A percentile compares a stretch with the other conserved stretches of the same genome.
These are phyloP conservation scores for Onychorhynchus coronatus DNA, from an alignment of 2,113 vertebrate genomes.

Conservation along the genomic window DNA sequence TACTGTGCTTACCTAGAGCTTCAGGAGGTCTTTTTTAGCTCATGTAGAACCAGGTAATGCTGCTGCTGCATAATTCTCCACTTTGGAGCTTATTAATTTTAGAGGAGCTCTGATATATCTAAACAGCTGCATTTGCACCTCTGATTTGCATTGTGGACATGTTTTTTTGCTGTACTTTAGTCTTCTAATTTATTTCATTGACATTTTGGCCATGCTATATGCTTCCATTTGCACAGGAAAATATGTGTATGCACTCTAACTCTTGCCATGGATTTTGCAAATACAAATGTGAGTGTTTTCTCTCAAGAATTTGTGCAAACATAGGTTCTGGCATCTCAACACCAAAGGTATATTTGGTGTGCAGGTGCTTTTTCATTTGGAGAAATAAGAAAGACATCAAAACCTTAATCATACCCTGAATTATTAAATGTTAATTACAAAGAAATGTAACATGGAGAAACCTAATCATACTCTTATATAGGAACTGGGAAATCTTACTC, in stretches of 20 bases:
- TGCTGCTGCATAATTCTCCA: too few relatives aligned
- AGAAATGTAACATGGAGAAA: neutral
- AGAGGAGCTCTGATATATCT: too few relatives aligned
- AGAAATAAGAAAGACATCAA: neutral
- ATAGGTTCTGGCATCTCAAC: neutral
- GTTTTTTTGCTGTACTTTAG: neutral
- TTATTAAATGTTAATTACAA: neutral
- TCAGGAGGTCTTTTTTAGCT: too few relatives aligned
- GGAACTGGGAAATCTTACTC: neutral
- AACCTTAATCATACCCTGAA: neutral
- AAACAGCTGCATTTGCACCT: too few relatives aligned
- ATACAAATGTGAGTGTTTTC: neutral
- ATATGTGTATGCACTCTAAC: neutral
- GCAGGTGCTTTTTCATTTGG: neutral
- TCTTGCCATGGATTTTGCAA: neutral
- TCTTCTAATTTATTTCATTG: neutral
- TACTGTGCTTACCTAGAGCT: too few relatives aligned
- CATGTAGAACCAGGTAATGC: too few relatives aligned
- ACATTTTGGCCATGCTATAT: neutral
- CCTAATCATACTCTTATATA: neutral
- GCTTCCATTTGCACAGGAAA: neutral
- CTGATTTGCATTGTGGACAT: too few relatives aligned
- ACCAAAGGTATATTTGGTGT: neutral
- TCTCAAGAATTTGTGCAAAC: neutral
- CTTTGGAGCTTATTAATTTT: too few relatives aligned